Base-by-base conservation (phyloP, 2,888 invertebrate genomes). In the Panorpa germanica region DNA sequence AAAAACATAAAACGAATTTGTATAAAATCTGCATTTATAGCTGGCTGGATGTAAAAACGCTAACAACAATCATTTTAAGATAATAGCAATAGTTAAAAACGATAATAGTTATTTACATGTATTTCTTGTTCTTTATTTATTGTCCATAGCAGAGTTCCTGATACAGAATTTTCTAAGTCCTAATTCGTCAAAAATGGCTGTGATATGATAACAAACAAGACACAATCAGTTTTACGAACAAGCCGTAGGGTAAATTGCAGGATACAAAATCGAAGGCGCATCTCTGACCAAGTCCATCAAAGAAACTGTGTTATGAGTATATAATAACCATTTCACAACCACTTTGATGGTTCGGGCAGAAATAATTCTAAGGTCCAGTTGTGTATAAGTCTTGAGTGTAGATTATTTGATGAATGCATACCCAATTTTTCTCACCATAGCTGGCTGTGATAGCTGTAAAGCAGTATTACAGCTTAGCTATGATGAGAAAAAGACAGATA, bases 161-260 rank as follows among this genome's bases (percentile, higher is more conserved):
- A n/a, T n/a, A n/a, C n/a, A n/a, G n/a, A n/a, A n/a, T n/a, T n/a
- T n/a, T n/a, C n/a, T n/a, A n/a, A n/a, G n/a, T n/a, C 69, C 70
- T 64, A 72, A 75, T 76, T 80, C 80, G 81, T 82, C 82, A 82
- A 83, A 76, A 80, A 81, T 81, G 82, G 82, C 82, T 83, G 83
- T 83, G 83, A 80, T 78, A 78, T 76, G 77, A 57, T 45, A 42
- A 42, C 39, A 44, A 45, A 40, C 48, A 50, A 69, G 63, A 62
- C 77, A 76, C 77, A 75, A 60, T 67, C 70, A 75, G 65, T 72
- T 77, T 75, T 70, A 76, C 77, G 69, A 70, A 61, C 58, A 61
- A 63, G 57, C 50, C 52, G 48, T 44, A 46, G 40, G 42, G 5
- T 26, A 8, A 26, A n/a, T 22, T 20, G 8, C 17, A 24, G 15